Conservation (phyloP, 2,888 invertebrate genomes). For the Yponomeuta cagnagella region DNA sequence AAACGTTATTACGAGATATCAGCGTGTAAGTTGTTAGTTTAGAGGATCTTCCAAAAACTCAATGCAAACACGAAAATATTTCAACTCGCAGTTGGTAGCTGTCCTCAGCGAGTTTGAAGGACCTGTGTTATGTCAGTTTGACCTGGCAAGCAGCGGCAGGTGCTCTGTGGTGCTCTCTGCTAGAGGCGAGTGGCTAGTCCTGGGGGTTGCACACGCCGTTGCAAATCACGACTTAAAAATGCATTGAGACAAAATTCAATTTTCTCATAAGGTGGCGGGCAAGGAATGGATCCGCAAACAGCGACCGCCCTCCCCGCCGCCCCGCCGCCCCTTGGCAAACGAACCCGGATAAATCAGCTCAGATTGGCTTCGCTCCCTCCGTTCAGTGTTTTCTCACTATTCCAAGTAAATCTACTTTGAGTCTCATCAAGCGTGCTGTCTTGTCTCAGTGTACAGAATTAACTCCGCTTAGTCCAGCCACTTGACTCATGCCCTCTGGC, state of each 20-base stretch:
- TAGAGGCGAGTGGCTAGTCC: too few relatives aligned
- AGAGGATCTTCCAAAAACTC: too few relatives aligned
- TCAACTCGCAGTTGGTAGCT: too few relatives aligned
- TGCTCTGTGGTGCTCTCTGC: too few relatives aligned
- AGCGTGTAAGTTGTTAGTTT: too few relatives aligned
- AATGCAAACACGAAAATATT: too few relatives aligned
- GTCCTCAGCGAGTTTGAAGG: too few relatives aligned
- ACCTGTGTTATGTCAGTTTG: too few relatives aligned
- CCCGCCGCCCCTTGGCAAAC: slow-evolving; percentile 16
- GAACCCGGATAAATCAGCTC: slow-evolving; percentile 20
- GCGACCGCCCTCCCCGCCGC: neutral
- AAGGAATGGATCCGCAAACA: slow-evolving; percentile 9
- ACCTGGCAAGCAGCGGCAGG: too few relatives aligned
- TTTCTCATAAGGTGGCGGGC: slow-evolving; percentile 2
- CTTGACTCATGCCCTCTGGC: neutral
- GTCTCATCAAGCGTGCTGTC: slow-evolving; percentile 7
- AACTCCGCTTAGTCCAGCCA: neutral
- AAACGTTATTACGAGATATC: too few relatives aligned
- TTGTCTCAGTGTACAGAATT: neutral
- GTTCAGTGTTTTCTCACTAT: slow-evolving; percentile 1
- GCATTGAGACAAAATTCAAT: slow-evolving; percentile 12
- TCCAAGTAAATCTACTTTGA: slow-evolving; percentile 12
- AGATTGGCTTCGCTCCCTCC: slow-evolving; percentile 15
- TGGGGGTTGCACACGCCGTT: neutral
- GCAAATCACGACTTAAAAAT: slow-evolving; percentile 9